Evolutionary conservation across 2,113 vertebrate genomes (phyloP).

Genomic region (Stegastes partitus): DNA sequence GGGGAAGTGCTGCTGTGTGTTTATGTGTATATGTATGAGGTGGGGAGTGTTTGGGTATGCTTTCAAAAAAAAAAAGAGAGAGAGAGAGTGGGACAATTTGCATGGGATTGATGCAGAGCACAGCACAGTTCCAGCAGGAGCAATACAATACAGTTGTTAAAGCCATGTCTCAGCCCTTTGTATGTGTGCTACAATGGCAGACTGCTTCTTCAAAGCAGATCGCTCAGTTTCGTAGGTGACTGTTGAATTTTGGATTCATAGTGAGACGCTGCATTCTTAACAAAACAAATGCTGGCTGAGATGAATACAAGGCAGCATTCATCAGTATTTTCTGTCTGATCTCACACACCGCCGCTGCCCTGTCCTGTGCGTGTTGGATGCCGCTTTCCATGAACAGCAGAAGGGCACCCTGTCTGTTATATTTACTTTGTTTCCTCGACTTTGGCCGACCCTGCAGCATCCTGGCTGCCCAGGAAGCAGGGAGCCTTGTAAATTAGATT

Average conservation of each 20-base stretch:
- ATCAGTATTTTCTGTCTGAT: constrained; percentile 15
- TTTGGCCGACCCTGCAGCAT: constrained; percentile 75
- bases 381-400: constrained; percentile 19
- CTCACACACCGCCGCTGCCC: neutral
- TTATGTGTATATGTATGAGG: constrained; percentile 45
- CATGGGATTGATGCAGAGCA: constrained; percentile 76
- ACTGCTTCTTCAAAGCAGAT: constrained; percentile 27
- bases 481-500: constrained; percentile 82
- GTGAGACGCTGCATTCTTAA: constrained; percentile 3
- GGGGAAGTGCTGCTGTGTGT: constrained; percentile 51
- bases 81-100: constrained; percentile 64
- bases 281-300: constrained; percentile 7
- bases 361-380: neutral
- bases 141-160: constrained; percentile 47
- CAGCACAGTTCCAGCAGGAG: constrained; percentile 49
- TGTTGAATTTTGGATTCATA: constrained; percentile 21
- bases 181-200: constrained; percentile 26
- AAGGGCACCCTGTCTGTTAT: constrained; percentile 65
- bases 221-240: constrained; percentile 18
- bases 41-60: constrained; percentile 48
- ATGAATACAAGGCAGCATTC: neutral
- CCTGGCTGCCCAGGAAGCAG: constrained; percentile 75
- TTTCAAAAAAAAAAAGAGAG: constrained; percentile 14
- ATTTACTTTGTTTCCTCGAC: constrained; percentile 77
- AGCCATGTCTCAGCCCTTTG: constrained; percentile 66